Base-by-base conservation (phyloP, 2,888 invertebrate species). In the Hanleya hanleyi region DNA sequence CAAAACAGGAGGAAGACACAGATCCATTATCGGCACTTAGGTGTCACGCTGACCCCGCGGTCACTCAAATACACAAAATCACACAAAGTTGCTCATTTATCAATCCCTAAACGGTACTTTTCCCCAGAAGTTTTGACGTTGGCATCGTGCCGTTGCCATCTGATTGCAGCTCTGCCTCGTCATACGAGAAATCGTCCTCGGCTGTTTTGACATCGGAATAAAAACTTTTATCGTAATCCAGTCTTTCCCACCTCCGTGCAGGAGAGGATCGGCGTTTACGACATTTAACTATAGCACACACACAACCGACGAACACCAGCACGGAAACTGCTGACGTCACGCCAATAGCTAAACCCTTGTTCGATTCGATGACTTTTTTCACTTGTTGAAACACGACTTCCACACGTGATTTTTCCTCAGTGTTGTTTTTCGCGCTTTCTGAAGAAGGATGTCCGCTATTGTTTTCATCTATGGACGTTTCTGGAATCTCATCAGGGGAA, bases 141-240 rank as follows among this genome's bases (percentile, higher is more conserved):
- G 64, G 22, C 64, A 64, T 64, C 15, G 35, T 36, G 18, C 64
- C 64, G 36, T 64, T 64, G 35, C 64, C 64, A 37, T 64, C 64
- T n/a, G 29, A 35, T 1, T 15, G 35, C 29, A 64, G 18, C 36
- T 64, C 64, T 12, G 64, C 4, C 26, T 64, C 64, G 35, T 64
- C 64, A 4, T 32, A 22, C 2, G 57, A 57, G 38, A 64, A 64
- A 26, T 37, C 64, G n/a, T 64, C 64, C n/a, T 64, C 64, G 15
- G 64, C 64, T 4, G 64, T 64, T 7, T 37, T 64, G 22, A 64
- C 64, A n/a, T 64, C 64, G 15, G 37, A 37, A 29, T 64, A 64
- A 26, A 37, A 64, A 36, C 64, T 64, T 37, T 64, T 64, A n/a
- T 64, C 64, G 36, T 64, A 64, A n/a, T 64, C 64, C 36, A 64